Base-by-base conservation (phyloP, 2,888 invertebrate genomes). In the Chrysomela aeneicollis region DNA sequence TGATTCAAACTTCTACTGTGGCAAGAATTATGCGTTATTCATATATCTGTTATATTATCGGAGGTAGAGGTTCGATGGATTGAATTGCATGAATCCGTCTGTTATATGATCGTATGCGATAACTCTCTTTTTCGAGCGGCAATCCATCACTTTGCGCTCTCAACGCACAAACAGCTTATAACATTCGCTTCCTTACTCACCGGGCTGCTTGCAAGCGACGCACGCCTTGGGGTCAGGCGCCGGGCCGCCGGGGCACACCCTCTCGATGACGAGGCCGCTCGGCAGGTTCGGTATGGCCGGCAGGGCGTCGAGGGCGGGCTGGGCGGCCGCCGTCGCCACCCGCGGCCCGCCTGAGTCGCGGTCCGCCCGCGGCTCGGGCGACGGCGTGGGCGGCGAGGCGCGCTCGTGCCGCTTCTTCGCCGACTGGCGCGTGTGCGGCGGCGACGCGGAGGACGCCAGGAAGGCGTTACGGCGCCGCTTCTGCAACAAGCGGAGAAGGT, bases 231-330 rank as follows among this genome's bases (percentile, higher is more conserved):
- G 74, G 67, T 82, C 82, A 3, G 81, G 78, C 1, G 78, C 77
- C 3, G 73, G 71, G 54, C 74, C 71, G 64, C 83, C 83, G 32
- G 81, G 81, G 63, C 82, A 83, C 4, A 86, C 82, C 64, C 85
- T 80, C 73, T 86, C 86, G 62, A 86, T 85, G 15, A 85, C 85
- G n/a, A 86, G 75, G 47, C 85, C 84, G 66, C 85, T 83, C 1
- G 86, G 86, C 60, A 86, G 76, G 70, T 85, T 85, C 0, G 85
- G 85, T 73, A 86, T 85, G 55, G 82, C 77, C 1, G 79, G 77
- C 53, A 79, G 76, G 4, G 78, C 62, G 30, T 70, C 67, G 21
- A 74, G 66, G 6, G 60, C 61, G 4, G 67, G 46, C 37, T 66
- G 69, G 12, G 18, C 17, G 6, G 54, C 8, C 8, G 42, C 49